Evolutionary conservation across 2,888 invertebrate genomes (phyloP), one percentile per base, ranked within the genome.

Genomic region (Rotaria socialis): DNA sequence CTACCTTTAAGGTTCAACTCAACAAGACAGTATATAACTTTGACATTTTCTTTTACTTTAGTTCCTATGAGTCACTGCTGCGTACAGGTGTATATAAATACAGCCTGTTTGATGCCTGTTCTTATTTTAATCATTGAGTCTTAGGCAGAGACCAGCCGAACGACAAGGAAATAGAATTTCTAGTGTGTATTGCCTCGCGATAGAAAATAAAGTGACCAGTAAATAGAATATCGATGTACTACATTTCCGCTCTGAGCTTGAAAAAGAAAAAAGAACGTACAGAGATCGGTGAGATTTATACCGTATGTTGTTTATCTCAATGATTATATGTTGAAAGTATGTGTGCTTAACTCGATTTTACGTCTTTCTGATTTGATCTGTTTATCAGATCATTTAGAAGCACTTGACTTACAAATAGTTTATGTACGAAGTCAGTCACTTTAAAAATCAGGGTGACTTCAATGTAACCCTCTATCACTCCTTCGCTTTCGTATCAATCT

Each of bases 291-390:
- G 67, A 67, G 67, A 67, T 67, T 67, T 67, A 35, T 67, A 7
- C 67, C 67, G 35, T 35, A 67, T 67, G 67, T 67, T 67, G 19
- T 67, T 67, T 67, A 67, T 67, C 67, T n/a, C 58, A n/a, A n/a
- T 60, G n/a, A 60, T 5, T 60, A n/a, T 19, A 27, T 67, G 27
- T 24, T 24, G 24, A 56, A 56, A 56, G 56, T 56, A 8, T 56
- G 24, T 50, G 24, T 56, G 24, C 67, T 35, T 35, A 67, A 19
- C 27, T 35, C 35, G 35, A 35, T 35, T 41, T 67, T 19, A 16
- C 27, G 14, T 35, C 16, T 67, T 67, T 35, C 6, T 35, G 27
- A 67, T 41, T 67, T 5, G 27, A 67, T 67, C 67, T 67, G 67
- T 35, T 67, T 35, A 67, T 4, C 67, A 35, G 67, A 27, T 67